Evolutionary conservation across 2,113 vertebrate genomes (phyloP), one percentile per base, ranked within the genome.

Genomic region (Microcebus lehilahytsara): DNA sequence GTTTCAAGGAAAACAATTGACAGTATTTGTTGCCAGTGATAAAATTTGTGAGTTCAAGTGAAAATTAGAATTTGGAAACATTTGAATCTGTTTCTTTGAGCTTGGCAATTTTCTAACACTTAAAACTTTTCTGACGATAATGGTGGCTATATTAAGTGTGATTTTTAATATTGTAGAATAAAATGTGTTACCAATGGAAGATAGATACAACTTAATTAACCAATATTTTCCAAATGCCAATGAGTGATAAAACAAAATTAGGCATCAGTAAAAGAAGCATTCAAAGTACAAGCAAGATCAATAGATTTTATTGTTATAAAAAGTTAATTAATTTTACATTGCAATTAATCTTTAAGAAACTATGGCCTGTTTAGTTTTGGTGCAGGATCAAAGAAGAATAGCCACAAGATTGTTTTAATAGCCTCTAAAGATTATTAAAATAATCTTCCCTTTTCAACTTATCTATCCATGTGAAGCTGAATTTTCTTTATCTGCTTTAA

Each of bases 1-100:
- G 85, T 67, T 84, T 85, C 42, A 85, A 89, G n/a, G n/a, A 92
- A 93, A 95, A 79, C 49, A 97, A 77, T 53, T 40, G 71, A 74
- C 23, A 34, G 12, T 34, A 23, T 69, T 80, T 85, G 30, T 56
- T 89, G 53, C 34, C 16, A 75, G 30, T 77, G 58, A 94, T 49
- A 89, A 89, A 56, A 71, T 71, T 80, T 89, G n/a, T 77, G 22
- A 85, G 69, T 92, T 85, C 51, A 94, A 85, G 32, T 62, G 79
- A 30, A 97, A 95, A 69, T 42, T 74, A 69, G 49, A 89, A 37
- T 77, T 92, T 77, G 58, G 72, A 11, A 67, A 85, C 1, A 40
- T n/a, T 67, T 71, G n/a, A 79, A 71, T 81, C 58, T 94, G 34
- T 51, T 37, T 32, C 51, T 42, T 6, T 62, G n/a, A 86, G 10